Evolutionary conservation across 53 echinoderm and acorn worm genomes (phyloP).

Genomic region (Apostichopus leukothele): DNA sequence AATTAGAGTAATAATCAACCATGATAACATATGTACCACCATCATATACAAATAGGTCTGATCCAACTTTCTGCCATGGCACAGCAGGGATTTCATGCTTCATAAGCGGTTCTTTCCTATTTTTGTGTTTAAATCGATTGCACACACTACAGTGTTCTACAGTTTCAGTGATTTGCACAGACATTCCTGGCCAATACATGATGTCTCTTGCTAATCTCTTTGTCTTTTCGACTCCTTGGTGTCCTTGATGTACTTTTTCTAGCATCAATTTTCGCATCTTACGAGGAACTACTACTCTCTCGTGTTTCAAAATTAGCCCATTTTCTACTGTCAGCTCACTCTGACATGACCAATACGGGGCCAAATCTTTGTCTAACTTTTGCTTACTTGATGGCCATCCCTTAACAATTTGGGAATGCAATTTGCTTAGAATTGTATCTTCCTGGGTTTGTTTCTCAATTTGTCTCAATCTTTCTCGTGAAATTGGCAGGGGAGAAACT

Average conservation of each 20-base stretch:
- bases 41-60: slow-evolving; percentile 5
- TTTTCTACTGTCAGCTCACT: slow-evolving; percentile 29
- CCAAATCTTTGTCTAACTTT: background rate
- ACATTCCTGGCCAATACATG: slow-evolving; percentile 40
- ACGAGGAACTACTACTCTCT: background rate
- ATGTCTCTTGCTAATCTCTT: slow-evolving; percentile 35
- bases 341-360: slow-evolving; percentile 22
- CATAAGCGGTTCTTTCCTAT: slow-evolving; percentile 28
- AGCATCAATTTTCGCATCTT: no score
- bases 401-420: background rate
- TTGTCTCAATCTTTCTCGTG: background rate
- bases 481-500: slow-evolving; percentile 22
- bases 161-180: slow-evolving; percentile 39
- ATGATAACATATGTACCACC: slow-evolving; percentile 16
- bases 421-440: background rate
- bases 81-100: slow-evolving; percentile 6
- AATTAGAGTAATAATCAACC: slow-evolving; percentile 27
- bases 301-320: background rate
- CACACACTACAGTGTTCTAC: slow-evolving; percentile 30
- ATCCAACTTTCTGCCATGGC: slow-evolving; percentile 41
- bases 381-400: slow-evolving; percentile 17
- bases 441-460: background rate
- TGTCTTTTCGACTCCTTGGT: slow-evolving; percentile 34
- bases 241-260: slow-evolving; percentile 22
- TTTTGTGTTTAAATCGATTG: slow-evolving; percentile 13